phyloP scores from a whole-genome alignment of 2,888 invertebrate species.

The Thalpophila matura region DNA sequence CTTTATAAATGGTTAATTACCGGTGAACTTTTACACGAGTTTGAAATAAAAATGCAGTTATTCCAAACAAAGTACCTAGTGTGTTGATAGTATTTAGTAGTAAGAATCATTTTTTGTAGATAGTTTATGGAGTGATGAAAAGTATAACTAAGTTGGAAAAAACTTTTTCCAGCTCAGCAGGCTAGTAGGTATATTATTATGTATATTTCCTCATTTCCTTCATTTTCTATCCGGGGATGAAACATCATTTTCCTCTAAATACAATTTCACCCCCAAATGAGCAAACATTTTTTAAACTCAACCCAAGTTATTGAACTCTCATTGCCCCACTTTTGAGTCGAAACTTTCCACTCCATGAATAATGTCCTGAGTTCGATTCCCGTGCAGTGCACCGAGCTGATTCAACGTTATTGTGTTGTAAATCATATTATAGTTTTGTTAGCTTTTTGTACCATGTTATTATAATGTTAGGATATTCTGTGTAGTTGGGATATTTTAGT shows the following conservation, averaged over 20 bases:
- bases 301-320: conserved; percentile 51
- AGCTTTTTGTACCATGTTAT: conserved; percentile 23
- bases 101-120: too few species aligned
- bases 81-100: too few species aligned
- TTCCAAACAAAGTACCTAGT: too few species aligned
- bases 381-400: conserved; percentile 42
- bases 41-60: too few species aligned
- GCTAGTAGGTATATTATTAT: too few species aligned
- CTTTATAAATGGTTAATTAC: too few species aligned
- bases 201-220: neutral
- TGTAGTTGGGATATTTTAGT: conserved; percentile 22
- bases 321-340: conserved; percentile 59
- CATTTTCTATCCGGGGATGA: neutral
- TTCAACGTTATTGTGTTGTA: conserved; percentile 57
- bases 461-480: conserved; percentile 50
- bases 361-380: conserved; percentile 59
- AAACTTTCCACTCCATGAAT: conserved; percentile 64
- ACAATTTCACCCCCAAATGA: conserved; percentile 21
- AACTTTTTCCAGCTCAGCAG: too few species aligned
- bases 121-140: too few species aligned
- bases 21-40: too few species aligned
- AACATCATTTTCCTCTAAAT: neutral
- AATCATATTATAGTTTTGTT: conserved; percentile 57
- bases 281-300: conserved; percentile 46
- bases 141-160: too few species aligned